phyloP scores from a whole-genome alignment of 2,888 invertebrate genomes.

The Xestoiulus laeticollis region DNA sequence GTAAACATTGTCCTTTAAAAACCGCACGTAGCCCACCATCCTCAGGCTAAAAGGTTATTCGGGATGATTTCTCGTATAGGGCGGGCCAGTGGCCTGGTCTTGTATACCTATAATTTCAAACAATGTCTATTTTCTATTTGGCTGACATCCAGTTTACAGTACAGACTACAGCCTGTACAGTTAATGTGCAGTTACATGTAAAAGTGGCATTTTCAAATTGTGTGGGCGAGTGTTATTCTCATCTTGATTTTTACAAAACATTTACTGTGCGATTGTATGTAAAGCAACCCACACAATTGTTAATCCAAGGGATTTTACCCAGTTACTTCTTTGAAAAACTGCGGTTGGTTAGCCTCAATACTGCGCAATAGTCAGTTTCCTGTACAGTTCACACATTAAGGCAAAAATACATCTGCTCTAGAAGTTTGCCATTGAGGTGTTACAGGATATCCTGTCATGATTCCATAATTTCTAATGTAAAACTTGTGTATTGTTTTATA shows the following conservation, averaged over 20 bases:
- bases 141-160: not conserved
- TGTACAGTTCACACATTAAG: not conserved
- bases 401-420: not conserved
- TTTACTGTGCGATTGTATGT: not conserved
- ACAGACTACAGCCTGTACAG: not conserved
- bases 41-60: not conserved
- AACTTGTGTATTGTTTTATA: not conserved
- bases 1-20: not conserved
- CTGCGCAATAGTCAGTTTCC: not conserved
- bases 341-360: not conserved
- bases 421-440: not conserved
- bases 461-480: not conserved
- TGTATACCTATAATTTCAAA: not conserved
- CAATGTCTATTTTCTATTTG: slow-evolving; percentile 6
- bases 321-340: not conserved
- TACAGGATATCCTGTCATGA: not conserved
- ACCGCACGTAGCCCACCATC: not conserved
- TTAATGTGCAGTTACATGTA: not conserved
- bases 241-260: not conserved
- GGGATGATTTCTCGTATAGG: not conserved
- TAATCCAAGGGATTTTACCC: not conserved
- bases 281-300: not conserved
- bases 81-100: not conserved
- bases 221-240: not conserved
- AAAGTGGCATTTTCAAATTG: not conserved